phyloP scores from a whole-genome alignment of 2,797 vertebrate species.

The Cossypha niveicapilla region DNA sequence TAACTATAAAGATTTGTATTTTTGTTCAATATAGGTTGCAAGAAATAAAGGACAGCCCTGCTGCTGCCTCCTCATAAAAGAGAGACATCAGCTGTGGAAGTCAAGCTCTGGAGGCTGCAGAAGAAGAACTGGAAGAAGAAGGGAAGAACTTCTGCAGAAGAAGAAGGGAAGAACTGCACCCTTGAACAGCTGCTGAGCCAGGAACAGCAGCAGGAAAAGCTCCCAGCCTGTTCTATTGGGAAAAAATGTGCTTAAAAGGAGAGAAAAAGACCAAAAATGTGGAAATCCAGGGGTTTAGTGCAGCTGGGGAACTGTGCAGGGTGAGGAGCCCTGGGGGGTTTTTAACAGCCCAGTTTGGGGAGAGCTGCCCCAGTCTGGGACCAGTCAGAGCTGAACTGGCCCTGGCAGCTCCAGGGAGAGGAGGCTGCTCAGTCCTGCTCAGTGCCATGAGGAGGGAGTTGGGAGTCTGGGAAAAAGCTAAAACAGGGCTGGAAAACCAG shows the following conservation, averaged over 20 bases:
- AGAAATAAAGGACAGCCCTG: not conserved
- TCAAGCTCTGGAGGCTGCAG: not conserved
- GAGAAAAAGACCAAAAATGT: not conserved
- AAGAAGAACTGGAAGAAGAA: not conserved
- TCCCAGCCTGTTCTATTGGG: not conserved
- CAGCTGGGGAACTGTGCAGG: not conserved
- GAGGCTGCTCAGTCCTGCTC: not conserved
- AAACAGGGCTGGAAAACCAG: not conserved
- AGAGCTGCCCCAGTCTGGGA: not conserved
- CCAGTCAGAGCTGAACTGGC: fast-evolving
- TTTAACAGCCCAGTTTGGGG: not conserved
- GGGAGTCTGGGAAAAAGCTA: not conserved
- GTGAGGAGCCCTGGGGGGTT: too few relatives aligned
- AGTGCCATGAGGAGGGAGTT: not conserved
- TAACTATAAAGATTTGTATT: not conserved
- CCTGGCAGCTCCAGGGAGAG: not conserved
- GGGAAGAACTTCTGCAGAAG: not conserved
- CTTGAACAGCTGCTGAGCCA: not conserved
- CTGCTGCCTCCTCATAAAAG: not conserved
- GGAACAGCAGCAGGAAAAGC: not conserved
- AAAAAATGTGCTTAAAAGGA: not conserved
- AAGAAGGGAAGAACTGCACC: not conserved
- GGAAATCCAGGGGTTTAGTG: not conserved
- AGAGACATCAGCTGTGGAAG: not conserved
- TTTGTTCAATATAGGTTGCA: not conserved